Evolutionary conservation across 2,888 invertebrate species (phyloP).

Genomic region (Neria commutata): DNA sequence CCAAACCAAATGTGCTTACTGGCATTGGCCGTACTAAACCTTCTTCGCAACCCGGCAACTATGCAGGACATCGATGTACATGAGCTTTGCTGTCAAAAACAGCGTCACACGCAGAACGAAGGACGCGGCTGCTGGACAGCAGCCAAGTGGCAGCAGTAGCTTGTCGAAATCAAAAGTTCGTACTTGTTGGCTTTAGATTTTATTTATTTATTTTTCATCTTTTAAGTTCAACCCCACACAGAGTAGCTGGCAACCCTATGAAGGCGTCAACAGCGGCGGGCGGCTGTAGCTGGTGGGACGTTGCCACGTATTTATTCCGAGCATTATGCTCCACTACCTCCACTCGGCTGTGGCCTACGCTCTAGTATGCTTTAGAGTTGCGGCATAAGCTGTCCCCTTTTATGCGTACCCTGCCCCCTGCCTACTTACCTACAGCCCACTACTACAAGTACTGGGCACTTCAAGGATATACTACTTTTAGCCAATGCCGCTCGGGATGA

Average conservation of each 20-base stretch:
- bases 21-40: too few relatives aligned
- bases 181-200: constrained; percentile 24
- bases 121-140: background rate
- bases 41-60: constrained; percentile 3
- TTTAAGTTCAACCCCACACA: background rate
- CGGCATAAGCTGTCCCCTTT: too few relatives aligned
- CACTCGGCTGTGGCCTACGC: too few relatives aligned
- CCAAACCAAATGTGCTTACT: too few relatives aligned
- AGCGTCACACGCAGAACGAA: background rate
- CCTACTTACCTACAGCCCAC: too few relatives aligned
- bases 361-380: too few relatives aligned
- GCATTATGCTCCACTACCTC: too few relatives aligned
- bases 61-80: background rate
- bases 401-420: too few relatives aligned
- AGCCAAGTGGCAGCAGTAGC: background rate
- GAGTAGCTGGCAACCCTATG: background rate
- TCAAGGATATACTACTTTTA: background rate
- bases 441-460: too few relatives aligned
- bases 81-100: constrained; percentile 21
- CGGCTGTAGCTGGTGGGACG: too few relatives aligned
- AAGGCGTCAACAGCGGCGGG: too few relatives aligned
- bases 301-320: too few relatives aligned
- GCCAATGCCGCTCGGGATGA: background rate
- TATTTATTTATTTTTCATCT: constrained; percentile 25
- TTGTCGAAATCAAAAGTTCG: constrained; percentile 23